A percentile compares a stretch with the other conserved stretches of the same genome.
Conservation (phyloP, 2,113 vertebrate species). For the Spheniscus mendiculus region DNA sequence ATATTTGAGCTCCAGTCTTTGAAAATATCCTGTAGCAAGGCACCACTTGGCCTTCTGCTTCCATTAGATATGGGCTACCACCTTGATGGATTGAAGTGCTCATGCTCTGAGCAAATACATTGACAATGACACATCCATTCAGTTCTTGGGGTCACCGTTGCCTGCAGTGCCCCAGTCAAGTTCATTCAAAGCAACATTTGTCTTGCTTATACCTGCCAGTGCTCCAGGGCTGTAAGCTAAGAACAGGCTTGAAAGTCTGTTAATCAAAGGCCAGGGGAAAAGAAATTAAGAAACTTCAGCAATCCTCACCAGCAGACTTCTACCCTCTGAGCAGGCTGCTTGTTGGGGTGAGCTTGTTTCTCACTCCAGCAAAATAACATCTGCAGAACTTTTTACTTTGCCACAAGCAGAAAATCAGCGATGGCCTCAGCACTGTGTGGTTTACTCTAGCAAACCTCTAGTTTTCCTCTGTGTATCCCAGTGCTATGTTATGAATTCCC, state of each 20-base stretch:
- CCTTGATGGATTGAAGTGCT: background rate
- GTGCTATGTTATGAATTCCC: background rate
- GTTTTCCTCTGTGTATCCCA: background rate
- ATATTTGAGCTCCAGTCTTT: background rate
- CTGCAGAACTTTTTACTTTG: background rate
- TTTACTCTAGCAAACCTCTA: background rate
- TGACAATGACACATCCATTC: background rate
- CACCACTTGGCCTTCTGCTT: background rate
- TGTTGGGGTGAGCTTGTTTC: background rate
- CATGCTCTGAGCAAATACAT: background rate
- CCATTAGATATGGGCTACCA: background rate
- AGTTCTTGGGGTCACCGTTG: background rate
- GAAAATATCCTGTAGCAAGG: background rate
- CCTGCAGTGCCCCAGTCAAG: background rate
- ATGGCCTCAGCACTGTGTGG: background rate
- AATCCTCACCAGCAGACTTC: background rate
- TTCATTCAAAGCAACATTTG: background rate
- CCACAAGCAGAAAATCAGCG: background rate
- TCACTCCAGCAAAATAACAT: background rate
- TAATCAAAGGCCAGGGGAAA: background rate
- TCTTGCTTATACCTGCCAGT: background rate
- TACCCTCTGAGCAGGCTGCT: background rate
- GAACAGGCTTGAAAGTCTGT: background rate
- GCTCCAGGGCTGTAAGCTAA: background rate
- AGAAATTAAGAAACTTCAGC: background rate